phyloP scores from a whole-genome alignment of 2,113 vertebrate species.

The Peromyscus leucopus region DNA sequence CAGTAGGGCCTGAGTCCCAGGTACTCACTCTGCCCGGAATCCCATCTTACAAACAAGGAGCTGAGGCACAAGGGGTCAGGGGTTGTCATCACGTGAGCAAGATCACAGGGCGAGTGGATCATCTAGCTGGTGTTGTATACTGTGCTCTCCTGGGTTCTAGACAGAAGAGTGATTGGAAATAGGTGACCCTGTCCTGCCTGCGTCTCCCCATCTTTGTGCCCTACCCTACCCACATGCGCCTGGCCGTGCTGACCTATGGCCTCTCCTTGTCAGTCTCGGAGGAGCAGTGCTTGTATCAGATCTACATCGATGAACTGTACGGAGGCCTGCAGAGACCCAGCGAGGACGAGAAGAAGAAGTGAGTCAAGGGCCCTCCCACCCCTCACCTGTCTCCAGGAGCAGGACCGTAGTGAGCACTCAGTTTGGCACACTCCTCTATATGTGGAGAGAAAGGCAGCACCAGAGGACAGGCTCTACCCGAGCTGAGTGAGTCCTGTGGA shows the following conservation, averaged over 20 bases:
- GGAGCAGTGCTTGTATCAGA: conserved; percentile 98
- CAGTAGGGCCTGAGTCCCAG: fast-evolving
- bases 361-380: conserved; percentile 61
- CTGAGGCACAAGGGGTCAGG: not conserved
- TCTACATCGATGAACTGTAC: conserved; percentile 96
- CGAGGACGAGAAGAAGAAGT: conserved; percentile 98
- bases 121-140: not conserved
- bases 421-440: fast-evolving
- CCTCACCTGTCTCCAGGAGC: fast-evolving
- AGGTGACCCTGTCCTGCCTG: fast-evolving
- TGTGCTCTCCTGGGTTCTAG: not conserved
- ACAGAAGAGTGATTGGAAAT: not conserved
- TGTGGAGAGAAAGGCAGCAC: not conserved
- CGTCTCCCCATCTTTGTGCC: too few relatives aligned
- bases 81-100: too few relatives aligned
- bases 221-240: too few relatives aligned
- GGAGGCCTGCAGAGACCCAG: conserved; percentile 95
- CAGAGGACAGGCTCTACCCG: not conserved
- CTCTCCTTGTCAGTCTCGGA: conserved; percentile 91
- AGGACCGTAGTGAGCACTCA: fast-evolving
- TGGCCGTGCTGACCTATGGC: fast-evolving
- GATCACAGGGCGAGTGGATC: fast-evolving
- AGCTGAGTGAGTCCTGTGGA: not conserved
- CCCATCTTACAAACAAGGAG: not conserved
- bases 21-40: fast-evolving